Evolutionary conservation across 2,797 vertebrate genomes (phyloP), one percentile per base, ranked within the genome.

Genomic region (Fundulus diaphanus): DNA sequence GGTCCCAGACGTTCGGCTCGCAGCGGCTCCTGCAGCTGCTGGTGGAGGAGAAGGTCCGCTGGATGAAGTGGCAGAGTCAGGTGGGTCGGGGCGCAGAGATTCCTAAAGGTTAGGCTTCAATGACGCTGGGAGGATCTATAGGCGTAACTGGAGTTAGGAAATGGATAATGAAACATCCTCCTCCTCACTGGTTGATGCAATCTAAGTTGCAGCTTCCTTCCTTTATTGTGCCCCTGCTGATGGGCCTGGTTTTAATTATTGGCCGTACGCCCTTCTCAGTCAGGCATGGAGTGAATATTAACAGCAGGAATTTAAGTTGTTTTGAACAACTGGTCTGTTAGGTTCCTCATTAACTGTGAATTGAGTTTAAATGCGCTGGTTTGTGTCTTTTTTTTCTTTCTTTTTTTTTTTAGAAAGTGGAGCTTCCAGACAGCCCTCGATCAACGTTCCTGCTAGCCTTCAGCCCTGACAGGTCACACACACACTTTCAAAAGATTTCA

Each of bases 41-140:
- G 88, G 98, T 99, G 84, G 98, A 99, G 91, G 98, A 99, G 93
- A 98, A 99, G 85, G 97, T 98, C 3, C 97, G 98, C 76, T 97
- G 96, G 96, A 99, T 99, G 98, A 99, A 99, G 87, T 99, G 98
- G 97, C 97, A 99, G 87, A 99, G 98, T 93, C 98, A 99, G 97
- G 98, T 99, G 3, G 16, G 81, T 77, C 37, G 56, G 18, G 61
- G 27, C 24, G 48, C 5, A 49, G 48, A 1, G 48, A 22, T 49
- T 49, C 48, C 20, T 18, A 49, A 49, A 1, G 3, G 42, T 44
- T 44, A 12, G 42, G 42, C 11, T 44, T 13, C 13, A 44, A 44
- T 13, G 42, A 44, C 11, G 42, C 42, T 44, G 40, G 40, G 40
- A 42, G 40, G 40, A 42, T 42, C 40, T 42, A 42, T 7, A 42